These are phyloP conservation scores for Solea senegalensis DNA, from an alignment of 2,113 vertebrate genomes.

Conservation along the genomic window DNA sequence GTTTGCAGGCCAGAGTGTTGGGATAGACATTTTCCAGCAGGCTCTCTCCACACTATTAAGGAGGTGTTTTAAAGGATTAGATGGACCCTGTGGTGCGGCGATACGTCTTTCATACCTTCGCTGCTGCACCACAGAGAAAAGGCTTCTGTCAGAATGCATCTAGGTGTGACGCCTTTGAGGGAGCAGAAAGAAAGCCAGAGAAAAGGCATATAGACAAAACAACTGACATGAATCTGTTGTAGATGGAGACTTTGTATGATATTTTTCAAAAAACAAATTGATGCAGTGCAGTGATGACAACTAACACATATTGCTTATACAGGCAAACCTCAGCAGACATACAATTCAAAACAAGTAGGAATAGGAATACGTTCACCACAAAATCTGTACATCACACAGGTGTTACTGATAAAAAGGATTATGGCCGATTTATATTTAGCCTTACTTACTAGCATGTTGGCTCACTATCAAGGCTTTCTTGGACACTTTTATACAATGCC, in stretches of 20 bases:
- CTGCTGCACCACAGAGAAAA: conserved; percentile 18
- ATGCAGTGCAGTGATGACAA: neutral
- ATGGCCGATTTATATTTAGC: too few relatives aligned
- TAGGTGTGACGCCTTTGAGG: conserved; percentile 7
- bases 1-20: conserved; percentile 39
- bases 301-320: conserved; percentile 2
- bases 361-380: neutral
- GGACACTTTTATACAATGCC: neutral
- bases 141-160: conserved; percentile 10
- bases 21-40: conserved; percentile 69
- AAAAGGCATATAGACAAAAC: too few relatives aligned
- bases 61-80: conserved; percentile 57
- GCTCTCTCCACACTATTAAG: conserved; percentile 19
- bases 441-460: neutral
- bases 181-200: conserved; percentile 10
- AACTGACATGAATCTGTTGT: too few relatives aligned
- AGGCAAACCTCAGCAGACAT: conserved; percentile 3
- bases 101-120: conserved; percentile 32
- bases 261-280: neutral
- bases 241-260: too few relatives aligned
- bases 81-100: conserved; percentile 21
- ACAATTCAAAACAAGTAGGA: conserved; percentile 1
- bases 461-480: neutral
- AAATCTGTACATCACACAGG: neutral
- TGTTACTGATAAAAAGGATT: neutral